Evolutionary conservation across 2,797 vertebrate species (phyloP), one percentile per base, ranked within the genome.

Genomic region (Bucorvus abyssinicus): DNA sequence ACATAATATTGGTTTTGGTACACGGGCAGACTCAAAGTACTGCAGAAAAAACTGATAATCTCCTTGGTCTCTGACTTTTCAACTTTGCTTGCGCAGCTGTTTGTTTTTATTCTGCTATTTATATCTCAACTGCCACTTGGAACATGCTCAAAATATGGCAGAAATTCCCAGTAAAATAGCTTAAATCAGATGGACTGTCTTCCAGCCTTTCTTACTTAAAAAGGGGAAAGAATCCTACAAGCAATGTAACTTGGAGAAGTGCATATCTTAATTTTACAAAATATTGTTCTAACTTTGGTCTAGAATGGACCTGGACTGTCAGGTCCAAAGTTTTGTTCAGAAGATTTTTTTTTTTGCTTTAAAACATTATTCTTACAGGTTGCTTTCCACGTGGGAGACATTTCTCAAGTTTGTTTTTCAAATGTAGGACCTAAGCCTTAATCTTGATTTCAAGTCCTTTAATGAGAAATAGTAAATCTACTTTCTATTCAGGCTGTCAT

Each of bases 101-200:
- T 92, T 97, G 88, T 96, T 96, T 96, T 96, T 96, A 80, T 96
- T 95, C 84, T 89, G 30, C 94, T 96, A 95, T 96, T 96, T 89
- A 89, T 97, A 94, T 61, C 84, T 81, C 49, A 73, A 79, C 36
- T 52, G 65, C 69, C 61, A 32, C 82, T 96, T 94, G 95, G 87
- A 93, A 83, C 61, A 50, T 82, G 38, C 36, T 85, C 50, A 92
- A 94, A 96, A 71, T 91, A 89, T 87, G 92, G 68, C 55, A 95
- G 78, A 95, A 94, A 95, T 96, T 93, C 61, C 22, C 57, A 91
- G 81, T 67, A 95, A 97, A 95, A 92, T 85, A 85, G 19, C 70
- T 92, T 92, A 91, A 95, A 95, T 89, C 86, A 80, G 94, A 95
- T 55, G 32, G 38, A 89, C 68, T 74, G 30, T 87, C 64, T 93